Evolutionary conservation across 2,113 vertebrate species (phyloP).

Genomic region (Fregata magnificens): DNA sequence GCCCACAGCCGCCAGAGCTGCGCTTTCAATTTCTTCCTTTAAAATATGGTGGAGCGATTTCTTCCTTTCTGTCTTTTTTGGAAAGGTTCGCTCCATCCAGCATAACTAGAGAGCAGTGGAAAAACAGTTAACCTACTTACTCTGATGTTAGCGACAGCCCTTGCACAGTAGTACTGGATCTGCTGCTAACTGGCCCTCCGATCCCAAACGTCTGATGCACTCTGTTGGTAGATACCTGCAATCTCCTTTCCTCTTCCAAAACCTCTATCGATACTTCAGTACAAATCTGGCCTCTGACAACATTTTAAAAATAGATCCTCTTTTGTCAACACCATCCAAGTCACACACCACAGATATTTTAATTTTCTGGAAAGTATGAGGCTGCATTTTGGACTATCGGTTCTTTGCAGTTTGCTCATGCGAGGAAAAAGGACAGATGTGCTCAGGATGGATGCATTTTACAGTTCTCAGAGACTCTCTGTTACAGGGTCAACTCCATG

Average conservation of each 20-base stretch:
- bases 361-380: not conserved
- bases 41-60: conserved; percentile 64
- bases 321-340: not conserved
- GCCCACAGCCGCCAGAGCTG: not conserved
- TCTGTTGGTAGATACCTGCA: conserved; percentile 58
- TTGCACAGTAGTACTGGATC: conserved; percentile 39
- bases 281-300: not conserved
- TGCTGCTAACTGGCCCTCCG: not conserved
- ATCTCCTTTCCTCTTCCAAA: conserved; percentile 24
- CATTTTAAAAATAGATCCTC: conserved; percentile 16
- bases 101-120: conserved; percentile 74
- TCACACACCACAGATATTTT: not conserved
- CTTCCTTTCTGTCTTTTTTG: conserved; percentile 42
- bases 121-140: conserved; percentile 79
- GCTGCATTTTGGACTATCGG: not conserved
- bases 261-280: not conserved
- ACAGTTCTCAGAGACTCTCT: not conserved
- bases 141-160: conserved; percentile 59
- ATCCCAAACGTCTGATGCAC: conserved; percentile 63
- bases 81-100: conserved; percentile 50
- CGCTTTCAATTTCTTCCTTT: conserved; percentile 48
- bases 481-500: not conserved
- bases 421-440: not conserved
- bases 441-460: not conserved
- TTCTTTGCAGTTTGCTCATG: not conserved